Conservation (phyloP, 2,888 invertebrate species). For the Sicus ferrugineus region DNA sequence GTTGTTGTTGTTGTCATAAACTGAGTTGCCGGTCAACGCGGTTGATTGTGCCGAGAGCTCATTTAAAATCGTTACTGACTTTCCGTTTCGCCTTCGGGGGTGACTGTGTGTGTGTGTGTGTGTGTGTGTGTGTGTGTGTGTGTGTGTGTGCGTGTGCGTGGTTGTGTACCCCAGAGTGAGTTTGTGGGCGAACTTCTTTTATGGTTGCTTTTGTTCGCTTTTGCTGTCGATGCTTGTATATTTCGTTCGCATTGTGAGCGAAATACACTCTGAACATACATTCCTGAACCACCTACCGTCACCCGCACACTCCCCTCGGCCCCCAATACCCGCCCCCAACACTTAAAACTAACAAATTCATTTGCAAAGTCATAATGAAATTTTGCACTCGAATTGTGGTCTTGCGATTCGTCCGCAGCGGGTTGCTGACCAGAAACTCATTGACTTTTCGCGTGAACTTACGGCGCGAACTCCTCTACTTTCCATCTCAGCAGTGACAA, state of each 20-base stretch:
- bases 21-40: conserved; percentile 41
- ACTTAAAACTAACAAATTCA: conserved; percentile 27
- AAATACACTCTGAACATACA: conserved; percentile 25
- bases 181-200: neutral
- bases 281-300: neutral
- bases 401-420: neutral
- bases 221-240: conserved; percentile 25
- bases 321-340: no score
- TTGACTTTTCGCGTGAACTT: no score
- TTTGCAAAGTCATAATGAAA: conserved; percentile 33
- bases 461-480: no score
- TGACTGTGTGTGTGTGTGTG: neutral
- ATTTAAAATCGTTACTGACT: conserved; percentile 22
- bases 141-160: neutral
- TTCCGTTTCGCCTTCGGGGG: neutral
- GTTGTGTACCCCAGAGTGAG: neutral
- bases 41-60: conserved; percentile 39
- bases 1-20: conserved; percentile 25
- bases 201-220: conserved; percentile 12
- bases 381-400: neutral
- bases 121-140: neutral
- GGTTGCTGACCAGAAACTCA: no score
- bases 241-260: conserved; percentile 23
- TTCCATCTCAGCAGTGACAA: no score
- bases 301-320: no score